Conservation (phyloP, 2,888 invertebrate species). For the Odontothrips loti region DNA sequence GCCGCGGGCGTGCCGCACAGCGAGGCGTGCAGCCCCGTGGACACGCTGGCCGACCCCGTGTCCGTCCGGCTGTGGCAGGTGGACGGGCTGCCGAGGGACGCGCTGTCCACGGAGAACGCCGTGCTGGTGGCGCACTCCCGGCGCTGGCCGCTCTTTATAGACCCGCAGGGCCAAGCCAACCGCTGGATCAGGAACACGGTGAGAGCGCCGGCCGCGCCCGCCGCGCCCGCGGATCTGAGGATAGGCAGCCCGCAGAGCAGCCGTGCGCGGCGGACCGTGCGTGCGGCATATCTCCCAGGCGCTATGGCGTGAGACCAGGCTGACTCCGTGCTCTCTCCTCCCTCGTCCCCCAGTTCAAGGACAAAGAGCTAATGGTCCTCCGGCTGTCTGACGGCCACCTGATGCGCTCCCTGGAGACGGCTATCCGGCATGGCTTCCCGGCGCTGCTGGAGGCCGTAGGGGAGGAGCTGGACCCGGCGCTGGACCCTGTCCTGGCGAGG, state of each 20-base stretch:
- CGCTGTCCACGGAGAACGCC: constrained; percentile 82
- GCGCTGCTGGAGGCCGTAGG: constrained; percentile 80
- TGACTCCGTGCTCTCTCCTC: neutral
- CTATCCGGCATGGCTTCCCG: constrained; percentile 54
- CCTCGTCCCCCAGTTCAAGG: constrained; percentile 56
- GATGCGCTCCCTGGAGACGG: constrained; percentile 53
- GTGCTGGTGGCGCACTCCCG: constrained; percentile 77
- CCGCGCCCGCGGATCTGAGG: neutral
- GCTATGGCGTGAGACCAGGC: too few species aligned
- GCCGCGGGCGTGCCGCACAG: constrained; percentile 62
- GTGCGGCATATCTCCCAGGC: too few species aligned
- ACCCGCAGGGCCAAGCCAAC: constrained; percentile 89
- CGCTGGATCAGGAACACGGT: constrained; percentile 90
- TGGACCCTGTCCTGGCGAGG: constrained; percentile 75
- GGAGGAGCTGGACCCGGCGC: constrained; percentile 76
- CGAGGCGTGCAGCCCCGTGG: constrained; percentile 60
- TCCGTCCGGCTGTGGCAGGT: constrained; percentile 77
- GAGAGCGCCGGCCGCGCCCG: constrained; percentile 39
- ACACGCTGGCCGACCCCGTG: constrained; percentile 69
- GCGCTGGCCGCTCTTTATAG: constrained; percentile 86
- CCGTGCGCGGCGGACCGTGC: too few species aligned
- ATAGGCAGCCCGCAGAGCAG: too few species aligned
- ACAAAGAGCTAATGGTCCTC: constrained; percentile 62
- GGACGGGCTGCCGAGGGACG: constrained; percentile 78
- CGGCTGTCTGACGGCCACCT: constrained; percentile 70